A percentile compares a stretch with the other conserved stretches of the same genome.
These are phyloP conservation scores for Agonopterix subpropinquella DNA, from an alignment of 2,888 invertebrate genomes.

Conservation along the genomic window DNA sequence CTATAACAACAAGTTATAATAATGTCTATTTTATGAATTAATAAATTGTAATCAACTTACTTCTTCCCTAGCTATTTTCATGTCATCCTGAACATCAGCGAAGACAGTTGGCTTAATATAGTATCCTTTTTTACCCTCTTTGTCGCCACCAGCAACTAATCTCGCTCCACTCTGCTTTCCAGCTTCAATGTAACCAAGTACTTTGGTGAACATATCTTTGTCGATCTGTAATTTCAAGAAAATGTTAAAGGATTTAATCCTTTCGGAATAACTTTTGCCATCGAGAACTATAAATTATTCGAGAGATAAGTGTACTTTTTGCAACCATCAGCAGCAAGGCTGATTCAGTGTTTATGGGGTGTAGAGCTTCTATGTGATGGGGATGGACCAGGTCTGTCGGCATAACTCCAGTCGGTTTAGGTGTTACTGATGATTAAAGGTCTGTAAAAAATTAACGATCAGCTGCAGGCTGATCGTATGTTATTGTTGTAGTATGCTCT, in stretches of 20 bases:
- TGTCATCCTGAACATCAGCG: slow-evolving; percentile 84
- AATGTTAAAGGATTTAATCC: too few relatives aligned
- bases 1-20: too few relatives aligned
- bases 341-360: too few relatives aligned
- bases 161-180: slow-evolving; percentile 89
- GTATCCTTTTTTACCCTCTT: slow-evolving; percentile 81
- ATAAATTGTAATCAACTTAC: slow-evolving; percentile 42
- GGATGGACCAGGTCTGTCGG: too few relatives aligned
- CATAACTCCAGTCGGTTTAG: too few relatives aligned
- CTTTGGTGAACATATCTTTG: slow-evolving; percentile 83
- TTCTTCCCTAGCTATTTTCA: slow-evolving; percentile 88
- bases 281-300: background rate
- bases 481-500: too few relatives aligned
- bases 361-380: too few relatives aligned
- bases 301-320: too few relatives aligned
- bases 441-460: too few relatives aligned
- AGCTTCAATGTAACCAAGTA: slow-evolving; percentile 82
- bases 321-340: too few relatives aligned
- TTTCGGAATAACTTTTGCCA: background rate
- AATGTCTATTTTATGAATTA: background rate
- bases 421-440: too few relatives aligned
- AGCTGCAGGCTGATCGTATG: too few relatives aligned
- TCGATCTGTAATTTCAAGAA: slow-evolving; percentile 73
- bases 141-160: slow-evolving; percentile 84
- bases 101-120: slow-evolving; percentile 89